Evolutionary conservation across 2,888 invertebrate genomes (phyloP).

Genomic region (Galerucella pusilla): DNA sequence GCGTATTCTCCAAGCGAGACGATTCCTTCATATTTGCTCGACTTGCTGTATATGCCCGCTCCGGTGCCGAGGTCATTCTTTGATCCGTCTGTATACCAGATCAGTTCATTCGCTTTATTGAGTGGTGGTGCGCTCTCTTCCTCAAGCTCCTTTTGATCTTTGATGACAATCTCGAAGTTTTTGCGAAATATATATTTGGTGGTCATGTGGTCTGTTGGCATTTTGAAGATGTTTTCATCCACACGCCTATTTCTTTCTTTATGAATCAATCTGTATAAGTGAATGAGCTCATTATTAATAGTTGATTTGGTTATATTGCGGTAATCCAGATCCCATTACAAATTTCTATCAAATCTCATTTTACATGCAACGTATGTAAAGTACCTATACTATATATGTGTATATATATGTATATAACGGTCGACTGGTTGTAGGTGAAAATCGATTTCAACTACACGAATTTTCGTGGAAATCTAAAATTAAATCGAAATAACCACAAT

Average conservation of each 20-base stretch:
- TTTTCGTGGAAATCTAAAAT: constrained; percentile 40
- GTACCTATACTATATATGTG: neutral
- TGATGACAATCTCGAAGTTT: too few relatives aligned
- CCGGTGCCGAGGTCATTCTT: too few relatives aligned
- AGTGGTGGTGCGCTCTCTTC: too few relatives aligned
- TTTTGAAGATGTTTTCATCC: too few relatives aligned
- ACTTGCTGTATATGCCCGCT: too few relatives aligned
- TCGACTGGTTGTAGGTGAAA: constrained; percentile 14
- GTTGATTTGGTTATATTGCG: neutral
- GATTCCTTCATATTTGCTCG: too few relatives aligned
- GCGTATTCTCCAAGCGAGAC: too few relatives aligned
- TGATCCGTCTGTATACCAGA: too few relatives aligned
- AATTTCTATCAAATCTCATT: constrained; percentile 7
- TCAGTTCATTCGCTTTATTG: too few relatives aligned
- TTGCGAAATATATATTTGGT: too few relatives aligned
- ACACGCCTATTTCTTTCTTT: neutral
- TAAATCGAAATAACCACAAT: constrained; percentile 38
- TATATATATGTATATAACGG: neutral
- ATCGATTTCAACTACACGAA: constrained; percentile 38
- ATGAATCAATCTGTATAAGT: neutral
- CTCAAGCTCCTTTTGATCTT: too few relatives aligned
- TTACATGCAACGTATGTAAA: constrained; percentile 6
- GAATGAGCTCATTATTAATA: neutral
- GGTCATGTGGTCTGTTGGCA: too few relatives aligned
- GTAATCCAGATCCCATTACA: neutral